Base-by-base conservation (phyloP, 2,113 vertebrate genomes). In the Macrotis lagotis region DNA sequence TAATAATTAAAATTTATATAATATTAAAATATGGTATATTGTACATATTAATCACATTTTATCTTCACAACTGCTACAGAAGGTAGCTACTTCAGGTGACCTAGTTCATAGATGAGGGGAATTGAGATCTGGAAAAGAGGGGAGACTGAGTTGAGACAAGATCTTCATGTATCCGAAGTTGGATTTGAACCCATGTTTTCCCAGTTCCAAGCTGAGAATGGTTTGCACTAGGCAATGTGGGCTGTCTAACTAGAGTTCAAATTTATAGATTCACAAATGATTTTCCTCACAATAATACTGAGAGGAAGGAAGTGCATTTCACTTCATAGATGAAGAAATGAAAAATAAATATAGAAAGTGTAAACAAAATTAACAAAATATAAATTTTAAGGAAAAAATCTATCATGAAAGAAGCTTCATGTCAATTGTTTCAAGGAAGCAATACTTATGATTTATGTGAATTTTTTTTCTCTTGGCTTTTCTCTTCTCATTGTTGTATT, bases 381-480 rank as follows among this genome's bases (percentile, higher is more conserved):
- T 93, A 94, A 11, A 89, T 92, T 91, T 94, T 51, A 94, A 90
- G 90, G 90, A 92, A 44, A 83, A 92, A 92, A 44, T 10, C 49
- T 59, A 37, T 53, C 31, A 91, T 48, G 89, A 50, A 95, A 51
- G 92, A 92, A 96, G 19, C 14, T 89, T 59, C 51, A 25, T 44
- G 47, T 91, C n/a, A 59, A 90, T 59, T 96, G 50, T 93, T 91
- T 59, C 10, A 51, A 48, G n/a, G n/a, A 93, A 96, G 95, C 14
- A 26, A 95, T 74, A 88, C 91, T 97, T 89, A n/a, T 95, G 96
- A 97, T 97, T 96, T 97, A 95, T 8, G 0, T 92, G 92, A 89
- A 89, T 97, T 98, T 97, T 97, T 92, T 97, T 88, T 97, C 93
- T 66, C 12, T 96, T 92, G 94, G 89, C 53, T 92, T 96, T 88